phyloP scores from a whole-genome alignment of 2,888 invertebrate species.

The Phlogophora meticulosa region DNA sequence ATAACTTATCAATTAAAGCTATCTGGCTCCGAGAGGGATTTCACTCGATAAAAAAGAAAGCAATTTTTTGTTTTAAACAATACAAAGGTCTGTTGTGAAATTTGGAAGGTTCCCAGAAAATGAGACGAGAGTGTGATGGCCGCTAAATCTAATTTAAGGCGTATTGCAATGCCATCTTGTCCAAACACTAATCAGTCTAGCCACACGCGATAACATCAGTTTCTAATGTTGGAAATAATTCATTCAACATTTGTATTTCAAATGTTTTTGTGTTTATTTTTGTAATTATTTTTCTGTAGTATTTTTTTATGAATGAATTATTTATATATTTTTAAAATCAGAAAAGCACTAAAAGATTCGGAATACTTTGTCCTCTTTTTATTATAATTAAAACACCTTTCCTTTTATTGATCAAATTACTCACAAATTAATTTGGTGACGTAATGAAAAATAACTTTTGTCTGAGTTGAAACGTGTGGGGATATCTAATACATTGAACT shows the following conservation, averaged over 20 bases:
- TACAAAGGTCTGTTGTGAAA: neutral
- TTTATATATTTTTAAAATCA: constrained; percentile 64
- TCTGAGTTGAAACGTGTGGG: neutral
- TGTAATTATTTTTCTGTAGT: constrained; percentile 12
- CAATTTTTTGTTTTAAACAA: no score
- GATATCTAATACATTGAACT: constrained; percentile 5
- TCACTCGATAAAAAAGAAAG: no score
- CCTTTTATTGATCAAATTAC: constrained; percentile 5
- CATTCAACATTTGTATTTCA: constrained; percentile 14
- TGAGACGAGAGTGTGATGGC: no score
- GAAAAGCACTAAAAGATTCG: constrained; percentile 80
- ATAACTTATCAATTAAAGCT: constrained; percentile 11
- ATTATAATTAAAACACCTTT: constrained; percentile 4
- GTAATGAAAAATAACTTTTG: neutral
- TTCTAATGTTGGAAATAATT: neutral
- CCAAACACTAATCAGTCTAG: neutral
- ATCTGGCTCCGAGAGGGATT: neutral
- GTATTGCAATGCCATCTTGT: neutral
- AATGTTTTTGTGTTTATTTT: constrained; percentile 32
- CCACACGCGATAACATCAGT: constrained; percentile 6
- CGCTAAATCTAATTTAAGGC: neutral
- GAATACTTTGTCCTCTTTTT: constrained; percentile 59
- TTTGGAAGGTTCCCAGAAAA: neutral
- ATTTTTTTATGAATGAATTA: constrained; percentile 36
- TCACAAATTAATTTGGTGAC: constrained; percentile 14